Evolutionary conservation across 2,113 vertebrate genomes (phyloP), one percentile per base, ranked within the genome.

Genomic region (Rhinolophus sinicus): DNA sequence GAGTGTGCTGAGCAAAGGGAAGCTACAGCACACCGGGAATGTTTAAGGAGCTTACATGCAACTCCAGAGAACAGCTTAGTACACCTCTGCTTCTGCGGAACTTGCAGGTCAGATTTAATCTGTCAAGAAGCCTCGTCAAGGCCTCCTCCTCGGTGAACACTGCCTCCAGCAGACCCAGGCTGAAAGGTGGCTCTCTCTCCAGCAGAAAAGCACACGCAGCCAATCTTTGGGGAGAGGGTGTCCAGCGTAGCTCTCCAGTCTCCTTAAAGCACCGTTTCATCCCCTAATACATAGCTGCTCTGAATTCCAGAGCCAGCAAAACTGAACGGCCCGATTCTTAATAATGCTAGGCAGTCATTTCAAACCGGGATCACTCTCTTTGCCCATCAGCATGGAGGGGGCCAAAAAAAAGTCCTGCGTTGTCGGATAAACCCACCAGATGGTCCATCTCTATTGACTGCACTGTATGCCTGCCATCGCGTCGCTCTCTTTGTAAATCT

Each of bases 21-120:
- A 88, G 75, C 90, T 93, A 88, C 92, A 84, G 64, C 89, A 24
- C 35, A 21, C 65, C 0, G 4, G 92, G 93, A 96, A 69, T 70
- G 3, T 92, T 96, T 98, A 97, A 98, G 97, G n/a, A 97, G 93
- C 97, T 97, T 97, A 97, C 14, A 58, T 56, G 83, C 88, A 95
- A 94, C 96, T 95, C 91, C 1, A 1, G 76, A 96, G 90, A 95
- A 94, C 85, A 95, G 97, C 97, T 97, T 96, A 98, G 94, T 97
- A 96, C 38, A 95, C 70, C 87, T 95, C 87, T 44, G 83, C 95
- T 96, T 93, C 93, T 70, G 47, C 62, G 86, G 97, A 96, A 78
- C 92, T 80, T 38, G 35, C 1, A 15, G 96, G 95, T 95, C 94
- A 93, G 97, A 97, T 97, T 84, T 97, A 97, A 97, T 96, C 97